These are phyloP conservation scores for Delphinapterus leucas DNA, from an alignment of 2,113 vertebrate genomes.

Conservation along the genomic window DNA sequence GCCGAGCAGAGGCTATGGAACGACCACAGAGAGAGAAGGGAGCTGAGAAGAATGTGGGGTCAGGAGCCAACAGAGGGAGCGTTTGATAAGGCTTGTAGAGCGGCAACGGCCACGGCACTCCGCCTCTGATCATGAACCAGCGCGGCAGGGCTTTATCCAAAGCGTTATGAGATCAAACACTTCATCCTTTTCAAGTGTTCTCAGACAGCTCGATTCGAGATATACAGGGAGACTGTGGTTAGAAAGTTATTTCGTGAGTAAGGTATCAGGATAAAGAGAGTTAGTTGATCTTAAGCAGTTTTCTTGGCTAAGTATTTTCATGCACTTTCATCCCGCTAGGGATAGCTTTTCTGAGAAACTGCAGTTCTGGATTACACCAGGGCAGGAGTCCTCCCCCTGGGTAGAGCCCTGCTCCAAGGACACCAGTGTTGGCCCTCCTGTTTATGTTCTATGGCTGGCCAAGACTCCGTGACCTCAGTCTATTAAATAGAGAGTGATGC, in stretches of 20 bases:
- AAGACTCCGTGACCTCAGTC: neutral
- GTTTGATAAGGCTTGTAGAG: rapidly evolving
- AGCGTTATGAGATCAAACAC: neutral
- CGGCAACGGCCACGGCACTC: neutral
- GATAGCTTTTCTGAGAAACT: neutral
- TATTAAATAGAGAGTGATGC: neutral
- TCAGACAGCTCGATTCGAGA: neutral
- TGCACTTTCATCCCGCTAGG: neutral
- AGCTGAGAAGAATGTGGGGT: neutral
- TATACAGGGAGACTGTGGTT: neutral
- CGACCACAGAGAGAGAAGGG: neutral
- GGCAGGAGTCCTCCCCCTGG: neutral
- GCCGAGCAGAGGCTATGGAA: rapidly evolving
- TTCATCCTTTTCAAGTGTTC: neutral
- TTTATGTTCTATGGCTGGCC: neutral
- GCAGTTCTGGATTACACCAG: neutral
- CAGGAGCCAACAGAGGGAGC: neutral
- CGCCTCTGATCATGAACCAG: neutral
- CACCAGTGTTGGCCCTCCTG: no score
- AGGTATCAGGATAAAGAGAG: neutral
- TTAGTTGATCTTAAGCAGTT: neutral
- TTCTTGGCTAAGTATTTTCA: neutral
- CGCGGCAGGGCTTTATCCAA: rapidly evolving
- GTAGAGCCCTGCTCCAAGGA: neutral
- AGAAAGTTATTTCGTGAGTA: neutral